Evolutionary conservation across 2,797 vertebrate genomes (phyloP), one percentile per base, ranked within the genome.

Genomic region (Phrynocephalus guinanensis): DNA sequence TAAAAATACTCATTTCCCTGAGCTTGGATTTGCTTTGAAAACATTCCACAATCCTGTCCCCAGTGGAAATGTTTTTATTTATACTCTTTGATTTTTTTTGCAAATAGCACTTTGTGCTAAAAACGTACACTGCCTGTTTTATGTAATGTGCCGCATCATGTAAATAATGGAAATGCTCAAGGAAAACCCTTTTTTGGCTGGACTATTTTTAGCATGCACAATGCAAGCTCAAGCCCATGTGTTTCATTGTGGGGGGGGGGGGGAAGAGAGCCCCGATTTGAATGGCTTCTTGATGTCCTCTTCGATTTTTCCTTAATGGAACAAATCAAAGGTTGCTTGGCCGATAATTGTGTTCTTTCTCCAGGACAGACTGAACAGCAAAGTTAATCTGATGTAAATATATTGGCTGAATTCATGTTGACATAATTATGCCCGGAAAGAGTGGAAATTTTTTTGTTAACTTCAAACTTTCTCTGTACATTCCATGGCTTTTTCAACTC

Each of bases 151-250:
- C 91, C 2, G 87, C 93, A 93, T 93, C 92, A 87, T 94, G 93
- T 94, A 93, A 95, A 95, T 94, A 93, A 95, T 95, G 92, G 91
- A 95, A 93, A 79, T 30, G 93, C 93, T 93, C 82, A 89, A 93
- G 93, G 94, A 94, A 95, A 94, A 89, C 92, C 93, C 84, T 91
- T 91, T 72, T 72, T 92, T 82, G 38, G 79, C 79, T 90, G 82
- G 79, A 77, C 90, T 95, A 95, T 95, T 94, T 95, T 95, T 93
- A 90, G 90, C 86, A 71, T 79, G 85, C 86, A 33, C 82, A 0
- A 5, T 88, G n/a, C 0, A 0, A 83, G 84, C 86, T 90, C 81
- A 86, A 79, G 84, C 88, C 82, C 52, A 87, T 0, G 18, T 81
- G 72, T 88, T 95, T 92, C 94, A 94, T 94, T 94, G 93, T 94